Evolutionary conservation across 2,797 vertebrate genomes (phyloP).

Genomic region (Hirundo rustica): DNA sequence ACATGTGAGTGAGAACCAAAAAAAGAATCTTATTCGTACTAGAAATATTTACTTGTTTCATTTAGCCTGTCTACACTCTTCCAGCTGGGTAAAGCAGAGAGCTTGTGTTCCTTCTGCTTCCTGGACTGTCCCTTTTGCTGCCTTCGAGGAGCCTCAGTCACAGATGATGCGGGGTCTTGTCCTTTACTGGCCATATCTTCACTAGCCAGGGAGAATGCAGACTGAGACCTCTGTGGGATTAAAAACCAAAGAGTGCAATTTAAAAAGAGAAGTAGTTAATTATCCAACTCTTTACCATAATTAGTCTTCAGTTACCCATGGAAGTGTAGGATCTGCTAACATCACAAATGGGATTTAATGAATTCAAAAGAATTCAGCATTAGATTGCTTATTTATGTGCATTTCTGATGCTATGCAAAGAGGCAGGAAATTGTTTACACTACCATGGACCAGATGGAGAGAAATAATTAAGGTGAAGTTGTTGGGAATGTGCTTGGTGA

Average conservation of each 20-base stretch:
- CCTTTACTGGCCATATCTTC: slow-evolving; percentile 80
- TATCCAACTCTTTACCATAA: background rate
- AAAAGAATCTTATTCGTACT: slow-evolving; percentile 26
- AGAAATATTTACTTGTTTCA: slow-evolving; percentile 81
- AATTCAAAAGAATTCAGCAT: background rate
- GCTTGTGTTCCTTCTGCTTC: slow-evolving; percentile 77
- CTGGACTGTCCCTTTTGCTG: slow-evolving; percentile 41
- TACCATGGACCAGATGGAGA: background rate
- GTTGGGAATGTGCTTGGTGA: background rate
- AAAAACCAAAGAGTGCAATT: background rate
- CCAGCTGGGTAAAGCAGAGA: slow-evolving; percentile 83
- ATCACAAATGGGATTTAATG: background rate
- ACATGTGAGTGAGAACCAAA: background rate
- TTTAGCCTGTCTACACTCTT: slow-evolving; percentile 87
- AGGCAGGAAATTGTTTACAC: background rate
- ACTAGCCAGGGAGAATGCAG: slow-evolving; percentile 83
- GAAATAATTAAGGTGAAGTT: slow-evolving; percentile 26
- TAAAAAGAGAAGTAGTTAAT: background rate
- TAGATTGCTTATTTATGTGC: background rate
- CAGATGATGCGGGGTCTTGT: slow-evolving; percentile 51
- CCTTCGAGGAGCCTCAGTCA: slow-evolving; percentile 46
- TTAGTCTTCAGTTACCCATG: background rate
- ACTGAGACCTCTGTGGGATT: slow-evolving; percentile 82
- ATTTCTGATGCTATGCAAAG: background rate
- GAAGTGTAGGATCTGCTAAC: background rate